Evolutionary conservation across 2,888 invertebrate species (phyloP).

Genomic region (Drosophila mayaguana): DNA sequence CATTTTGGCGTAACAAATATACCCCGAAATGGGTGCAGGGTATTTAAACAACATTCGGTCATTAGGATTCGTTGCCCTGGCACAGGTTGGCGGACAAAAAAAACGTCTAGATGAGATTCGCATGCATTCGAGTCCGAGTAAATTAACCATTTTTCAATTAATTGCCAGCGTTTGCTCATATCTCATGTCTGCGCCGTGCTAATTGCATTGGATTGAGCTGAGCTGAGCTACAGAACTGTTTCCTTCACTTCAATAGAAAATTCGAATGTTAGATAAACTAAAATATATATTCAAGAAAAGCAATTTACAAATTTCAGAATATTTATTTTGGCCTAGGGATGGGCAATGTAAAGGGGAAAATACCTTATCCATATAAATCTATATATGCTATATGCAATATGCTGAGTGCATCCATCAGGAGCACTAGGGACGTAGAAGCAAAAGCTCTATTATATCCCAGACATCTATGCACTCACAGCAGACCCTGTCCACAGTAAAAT

Average conservation of each 20-base stretch:
- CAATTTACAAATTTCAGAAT: no score
- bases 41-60: neutral
- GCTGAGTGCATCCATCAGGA: no score
- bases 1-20: neutral
- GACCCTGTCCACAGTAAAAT: no score
- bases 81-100: neutral
- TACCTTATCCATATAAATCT: no score
- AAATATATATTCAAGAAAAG: neutral
- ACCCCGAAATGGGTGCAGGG: neutral
- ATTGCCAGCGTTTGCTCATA: neutral
- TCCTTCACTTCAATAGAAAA: neutral
- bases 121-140: conserved; percentile 1
- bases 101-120: neutral
- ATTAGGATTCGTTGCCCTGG: neutral
- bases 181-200: neutral
- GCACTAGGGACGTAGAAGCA: no score
- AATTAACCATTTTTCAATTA: conserved; percentile 6
- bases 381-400: no score
- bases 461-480: neutral
- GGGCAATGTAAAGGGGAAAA: no score
- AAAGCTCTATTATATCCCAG: no score
- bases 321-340: no score
- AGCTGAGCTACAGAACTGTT: neutral
- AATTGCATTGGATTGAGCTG: conserved; percentile 4
- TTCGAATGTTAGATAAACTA: neutral